These are phyloP conservation scores for Caracal caracal DNA, from an alignment of 2,113 vertebrate genomes.

Conservation along the genomic window DNA sequence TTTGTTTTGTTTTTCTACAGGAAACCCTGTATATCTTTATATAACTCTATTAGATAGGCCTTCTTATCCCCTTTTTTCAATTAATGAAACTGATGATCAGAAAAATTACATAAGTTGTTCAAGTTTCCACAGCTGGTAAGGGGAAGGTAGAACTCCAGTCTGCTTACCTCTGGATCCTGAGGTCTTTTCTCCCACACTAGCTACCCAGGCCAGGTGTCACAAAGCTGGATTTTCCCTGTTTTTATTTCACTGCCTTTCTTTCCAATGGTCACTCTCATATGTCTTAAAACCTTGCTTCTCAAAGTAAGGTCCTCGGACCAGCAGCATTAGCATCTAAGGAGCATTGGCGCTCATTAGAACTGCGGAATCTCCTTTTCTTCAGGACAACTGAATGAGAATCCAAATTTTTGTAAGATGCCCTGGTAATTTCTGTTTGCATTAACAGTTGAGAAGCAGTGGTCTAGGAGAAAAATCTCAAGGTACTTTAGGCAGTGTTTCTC, in stretches of 20 bases:
- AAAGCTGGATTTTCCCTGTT: not conserved
- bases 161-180: not conserved
- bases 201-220: too few species aligned
- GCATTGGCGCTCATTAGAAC: not conserved
- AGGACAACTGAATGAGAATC: not conserved
- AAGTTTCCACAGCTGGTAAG: not conserved
- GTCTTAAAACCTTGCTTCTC: not conserved
- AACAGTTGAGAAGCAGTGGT: not conserved
- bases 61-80: constrained; percentile 13
- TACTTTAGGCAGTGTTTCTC: not conserved
- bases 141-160: not conserved
- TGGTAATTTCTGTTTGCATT: not conserved
- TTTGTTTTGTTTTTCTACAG: not conserved
- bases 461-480: not conserved
- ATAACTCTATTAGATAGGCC: not conserved
- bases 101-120: not conserved
- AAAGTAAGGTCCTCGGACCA: not conserved
- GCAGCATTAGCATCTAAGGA: not conserved
- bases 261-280: not conserved
- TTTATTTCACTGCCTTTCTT: not conserved
- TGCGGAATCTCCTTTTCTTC: not conserved
- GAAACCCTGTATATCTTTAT: not conserved
- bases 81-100: not conserved
- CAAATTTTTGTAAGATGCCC: not conserved
- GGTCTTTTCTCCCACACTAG: not conserved